These are phyloP conservation scores for Ochropleura plecta DNA, from an alignment of 2,888 invertebrate genomes.

Conservation along the genomic window DNA sequence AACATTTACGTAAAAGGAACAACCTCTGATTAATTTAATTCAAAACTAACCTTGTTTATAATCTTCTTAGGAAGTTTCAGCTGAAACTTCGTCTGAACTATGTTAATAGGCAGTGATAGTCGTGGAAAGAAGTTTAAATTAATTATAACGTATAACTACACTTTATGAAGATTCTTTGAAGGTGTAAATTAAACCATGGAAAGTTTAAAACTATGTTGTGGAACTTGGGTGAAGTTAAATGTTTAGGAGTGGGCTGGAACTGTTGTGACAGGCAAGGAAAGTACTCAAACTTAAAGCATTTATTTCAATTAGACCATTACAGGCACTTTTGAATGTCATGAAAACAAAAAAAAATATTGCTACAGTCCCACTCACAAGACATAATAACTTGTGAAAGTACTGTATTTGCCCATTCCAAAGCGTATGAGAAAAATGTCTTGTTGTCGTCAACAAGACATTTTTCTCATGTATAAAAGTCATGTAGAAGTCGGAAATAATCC, in stretches of 20 bases:
- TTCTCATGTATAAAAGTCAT: not conserved
- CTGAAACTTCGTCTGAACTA: slow-evolving; percentile 30
- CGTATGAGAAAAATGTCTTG: not conserved
- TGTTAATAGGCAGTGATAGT: slow-evolving; percentile 41
- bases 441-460: too few relatives aligned
- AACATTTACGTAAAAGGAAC: not conserved
- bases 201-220: slow-evolving; percentile 21
- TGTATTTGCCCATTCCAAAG: too few relatives aligned
- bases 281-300: too few relatives aligned
- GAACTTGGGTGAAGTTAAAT: not conserved
- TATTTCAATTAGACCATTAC: too few relatives aligned
- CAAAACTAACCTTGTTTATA: slow-evolving; percentile 31
- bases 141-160: slow-evolving; percentile 49
- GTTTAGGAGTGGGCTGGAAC: too few relatives aligned
- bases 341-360: too few relatives aligned
- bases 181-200: slow-evolving; percentile 21
- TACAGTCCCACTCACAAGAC: too few relatives aligned
- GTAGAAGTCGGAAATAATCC: not conserved
- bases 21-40: slow-evolving; percentile 12
- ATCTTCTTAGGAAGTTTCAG: slow-evolving; percentile 41
- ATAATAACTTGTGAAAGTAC: too few relatives aligned
- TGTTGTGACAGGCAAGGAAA: too few relatives aligned
- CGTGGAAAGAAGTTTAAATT: slow-evolving; percentile 34
- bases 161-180: slow-evolving; percentile 18
- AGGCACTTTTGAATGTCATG: too few relatives aligned